Conservation (phyloP, 2,888 invertebrate species). For the Calameuta idolon region DNA sequence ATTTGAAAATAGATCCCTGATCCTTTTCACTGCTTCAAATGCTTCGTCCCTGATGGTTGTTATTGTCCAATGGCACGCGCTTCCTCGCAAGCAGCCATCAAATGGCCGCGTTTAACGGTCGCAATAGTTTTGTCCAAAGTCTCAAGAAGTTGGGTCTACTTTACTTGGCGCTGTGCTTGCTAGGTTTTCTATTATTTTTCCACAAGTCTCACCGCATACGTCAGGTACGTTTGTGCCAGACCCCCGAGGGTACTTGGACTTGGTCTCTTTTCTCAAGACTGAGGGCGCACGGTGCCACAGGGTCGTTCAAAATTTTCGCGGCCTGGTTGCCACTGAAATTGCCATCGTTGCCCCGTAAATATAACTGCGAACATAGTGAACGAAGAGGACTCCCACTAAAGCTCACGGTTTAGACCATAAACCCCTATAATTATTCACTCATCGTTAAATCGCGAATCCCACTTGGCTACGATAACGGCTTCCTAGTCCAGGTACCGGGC, state of each 20-base stretch:
- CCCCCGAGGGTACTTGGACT: neutral
- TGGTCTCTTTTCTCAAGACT: neutral
- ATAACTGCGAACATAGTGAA: constrained; percentile 43
- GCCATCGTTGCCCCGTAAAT: constrained; percentile 56
- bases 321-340: constrained; percentile 37
- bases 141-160: neutral
- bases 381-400: constrained; percentile 39
- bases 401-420: constrained; percentile 55
- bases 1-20: neutral
- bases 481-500: constrained; percentile 24
- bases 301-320: constrained; percentile 32
- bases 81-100: constrained; percentile 40
- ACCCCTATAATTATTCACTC: constrained; percentile 62
- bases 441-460: constrained; percentile 59
- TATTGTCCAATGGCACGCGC: constrained; percentile 48
- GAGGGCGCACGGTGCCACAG: neutral
- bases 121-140: constrained; percentile 35
- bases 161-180: neutral
- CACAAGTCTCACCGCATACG: neutral
- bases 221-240: neutral
- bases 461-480: constrained; percentile 53
- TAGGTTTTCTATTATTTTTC: neutral
- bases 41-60: constrained; percentile 29
- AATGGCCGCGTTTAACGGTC: constrained; percentile 32
- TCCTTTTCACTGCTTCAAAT: neutral